phyloP scores from a whole-genome alignment of 2,113 vertebrate species.

The Sula dactylatra region DNA sequence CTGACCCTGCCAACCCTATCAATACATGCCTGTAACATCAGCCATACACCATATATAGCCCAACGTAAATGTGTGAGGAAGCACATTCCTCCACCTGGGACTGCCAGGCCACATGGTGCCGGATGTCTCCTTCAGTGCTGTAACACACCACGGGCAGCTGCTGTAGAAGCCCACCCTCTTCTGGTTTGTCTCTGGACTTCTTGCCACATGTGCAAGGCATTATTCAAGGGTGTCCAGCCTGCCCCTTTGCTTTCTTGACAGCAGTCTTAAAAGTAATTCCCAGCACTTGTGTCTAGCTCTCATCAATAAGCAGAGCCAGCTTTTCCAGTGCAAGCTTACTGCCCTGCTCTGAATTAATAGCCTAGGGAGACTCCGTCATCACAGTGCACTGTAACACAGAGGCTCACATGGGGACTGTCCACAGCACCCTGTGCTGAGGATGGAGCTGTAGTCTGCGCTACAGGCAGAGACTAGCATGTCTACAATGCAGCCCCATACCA shows the following conservation, averaged over 20 bases:
- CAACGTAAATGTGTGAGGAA: background rate
- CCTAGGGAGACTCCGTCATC: background rate
- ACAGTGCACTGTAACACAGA: background rate
- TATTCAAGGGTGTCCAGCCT: background rate
- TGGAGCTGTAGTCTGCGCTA: background rate
- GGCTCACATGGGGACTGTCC: background rate
- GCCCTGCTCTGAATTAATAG: background rate
- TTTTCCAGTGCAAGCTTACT: background rate
- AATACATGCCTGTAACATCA: background rate
- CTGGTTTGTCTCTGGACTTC: background rate
- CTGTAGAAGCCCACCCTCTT: background rate
- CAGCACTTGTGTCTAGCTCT: background rate
- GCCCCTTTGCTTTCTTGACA: background rate
- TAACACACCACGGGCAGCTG: background rate
- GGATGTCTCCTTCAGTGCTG: background rate
- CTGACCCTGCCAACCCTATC: background rate
- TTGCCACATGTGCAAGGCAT: background rate
- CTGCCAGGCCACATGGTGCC: rapidly evolving
- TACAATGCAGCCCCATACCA: background rate
- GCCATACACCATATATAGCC: background rate
- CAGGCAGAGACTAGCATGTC: background rate
- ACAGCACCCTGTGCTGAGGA: background rate
- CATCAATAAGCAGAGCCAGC: background rate
- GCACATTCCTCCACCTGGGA: background rate
- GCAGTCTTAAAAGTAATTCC: background rate